phyloP scores from a whole-genome alignment of 2,888 invertebrate genomes.

The Elegia similella region DNA sequence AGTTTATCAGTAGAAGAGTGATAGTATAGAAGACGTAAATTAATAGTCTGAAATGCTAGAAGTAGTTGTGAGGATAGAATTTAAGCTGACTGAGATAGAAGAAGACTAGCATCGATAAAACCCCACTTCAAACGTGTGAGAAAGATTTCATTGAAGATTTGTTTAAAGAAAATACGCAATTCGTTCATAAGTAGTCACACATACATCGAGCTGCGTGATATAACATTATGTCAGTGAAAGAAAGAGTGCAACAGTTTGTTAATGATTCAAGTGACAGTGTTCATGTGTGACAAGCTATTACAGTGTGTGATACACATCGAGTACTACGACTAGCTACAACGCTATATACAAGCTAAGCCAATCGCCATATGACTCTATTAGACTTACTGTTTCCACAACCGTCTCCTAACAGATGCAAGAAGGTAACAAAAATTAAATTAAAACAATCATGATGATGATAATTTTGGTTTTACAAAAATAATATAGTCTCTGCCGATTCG shows the following conservation, averaged over 20 bases:
- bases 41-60: background rate
- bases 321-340: slow-evolving; percentile 54
- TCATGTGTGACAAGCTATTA: slow-evolving; percentile 25
- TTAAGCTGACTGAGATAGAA: slow-evolving; percentile 1
- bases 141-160: background rate
- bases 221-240: slow-evolving; percentile 27
- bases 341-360: slow-evolving; percentile 73
- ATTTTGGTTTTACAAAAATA: slow-evolving; percentile 46
- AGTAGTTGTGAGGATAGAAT: slow-evolving; percentile 3
- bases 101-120: background rate
- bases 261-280: slow-evolving; percentile 24
- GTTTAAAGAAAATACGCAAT: background rate
- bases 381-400: slow-evolving; percentile 82
- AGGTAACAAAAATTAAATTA: slow-evolving; percentile 75
- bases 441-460: slow-evolving; percentile 67
- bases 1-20: background rate
- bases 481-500: slow-evolving; percentile 49
- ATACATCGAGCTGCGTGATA: slow-evolving; percentile 22
- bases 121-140: background rate
- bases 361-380: slow-evolving; percentile 69
- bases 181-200: slow-evolving; percentile 14
- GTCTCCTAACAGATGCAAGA: slow-evolving; percentile 82
- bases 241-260: slow-evolving; percentile 34
- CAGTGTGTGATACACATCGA: slow-evolving; percentile 41
- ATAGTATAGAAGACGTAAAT: background rate